Evolutionary conservation across 2,113 vertebrate species (phyloP).

Genomic region (Brevimyrus niger): DNA sequence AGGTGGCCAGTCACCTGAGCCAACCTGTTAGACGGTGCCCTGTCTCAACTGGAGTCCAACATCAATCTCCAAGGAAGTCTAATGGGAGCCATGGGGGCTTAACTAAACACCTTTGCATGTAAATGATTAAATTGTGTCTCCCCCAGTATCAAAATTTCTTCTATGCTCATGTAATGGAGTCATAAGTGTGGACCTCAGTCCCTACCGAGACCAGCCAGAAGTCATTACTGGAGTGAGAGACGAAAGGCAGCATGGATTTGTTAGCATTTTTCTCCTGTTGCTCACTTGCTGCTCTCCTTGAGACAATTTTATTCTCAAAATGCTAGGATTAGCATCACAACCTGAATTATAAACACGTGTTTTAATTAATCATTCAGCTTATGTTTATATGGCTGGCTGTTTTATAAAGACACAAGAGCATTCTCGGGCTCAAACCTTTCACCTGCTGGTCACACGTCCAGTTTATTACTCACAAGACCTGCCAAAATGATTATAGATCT

Average conservation of each 20-base stretch:
- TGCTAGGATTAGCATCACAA: not conserved
- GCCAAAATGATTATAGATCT: not conserved
- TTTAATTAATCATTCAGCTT: not conserved
- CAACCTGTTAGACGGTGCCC: not conserved
- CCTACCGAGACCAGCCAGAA: not conserved
- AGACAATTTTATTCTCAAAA: not conserved
- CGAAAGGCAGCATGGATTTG: not conserved
- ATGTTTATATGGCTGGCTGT: not conserved
- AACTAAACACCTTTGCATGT: not conserved
- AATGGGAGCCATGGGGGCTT: not conserved
- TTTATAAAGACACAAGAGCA: not conserved
- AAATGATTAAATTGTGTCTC: not conserved
- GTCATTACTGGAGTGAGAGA: not conserved
- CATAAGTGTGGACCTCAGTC: not conserved
- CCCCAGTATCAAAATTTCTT: not conserved
- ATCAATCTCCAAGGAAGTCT: not conserved
- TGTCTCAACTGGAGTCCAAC: not conserved
- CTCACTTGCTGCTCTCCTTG: not conserved
- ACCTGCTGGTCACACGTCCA: not conserved
- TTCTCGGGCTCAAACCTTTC: not conserved
- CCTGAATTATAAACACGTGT: not conserved
- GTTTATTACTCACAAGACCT: not conserved
- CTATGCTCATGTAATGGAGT: not conserved
- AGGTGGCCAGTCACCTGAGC: not conserved
- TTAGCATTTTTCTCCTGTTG: not conserved